Percentiles rank a stretch among this genome's conserved stretches.
phyloP scores from a whole-genome alignment of 2,113 vertebrate genomes.

The Trachemys scripta region DNA sequence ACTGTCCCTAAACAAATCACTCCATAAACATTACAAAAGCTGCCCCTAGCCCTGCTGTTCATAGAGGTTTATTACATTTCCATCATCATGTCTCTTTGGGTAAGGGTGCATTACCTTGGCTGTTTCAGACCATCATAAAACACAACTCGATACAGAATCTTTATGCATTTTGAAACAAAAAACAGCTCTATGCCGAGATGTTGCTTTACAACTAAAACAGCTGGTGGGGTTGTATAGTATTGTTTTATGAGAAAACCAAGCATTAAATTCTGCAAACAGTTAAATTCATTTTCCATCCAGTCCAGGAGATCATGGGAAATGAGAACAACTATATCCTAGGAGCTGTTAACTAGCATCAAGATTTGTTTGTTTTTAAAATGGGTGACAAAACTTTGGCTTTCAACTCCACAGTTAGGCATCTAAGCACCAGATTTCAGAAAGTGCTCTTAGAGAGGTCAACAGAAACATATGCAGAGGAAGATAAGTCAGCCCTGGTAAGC shows the following conservation, averaged over 20 bases:
- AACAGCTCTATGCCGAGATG: constrained; percentile 37
- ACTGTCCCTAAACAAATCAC: background rate
- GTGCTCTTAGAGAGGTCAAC: background rate
- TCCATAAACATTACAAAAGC: background rate
- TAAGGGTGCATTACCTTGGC: constrained; percentile 20
- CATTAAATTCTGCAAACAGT: background rate
- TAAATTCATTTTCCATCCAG: background rate
- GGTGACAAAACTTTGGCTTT: background rate
- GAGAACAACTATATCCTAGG: background rate
- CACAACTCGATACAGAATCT: constrained; percentile 40
- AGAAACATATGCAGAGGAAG: constrained; percentile 11
- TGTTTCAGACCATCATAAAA: constrained; percentile 56
- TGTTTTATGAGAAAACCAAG: constrained; percentile 37
- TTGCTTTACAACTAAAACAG: constrained; percentile 23
- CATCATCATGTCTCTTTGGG: constrained; percentile 10
- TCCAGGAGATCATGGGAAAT: background rate
- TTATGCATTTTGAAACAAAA: background rate
- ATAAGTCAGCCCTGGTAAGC: background rate
- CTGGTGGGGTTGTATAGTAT: constrained; percentile 2
- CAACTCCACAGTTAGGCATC: background rate
- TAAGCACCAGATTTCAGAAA: background rate
- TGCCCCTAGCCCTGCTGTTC: background rate
- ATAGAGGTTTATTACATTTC: background rate
- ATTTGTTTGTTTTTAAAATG: background rate
- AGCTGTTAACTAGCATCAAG: background rate